Base-by-base conservation (phyloP, 2,888 invertebrate genomes). In the Elegia similella region DNA sequence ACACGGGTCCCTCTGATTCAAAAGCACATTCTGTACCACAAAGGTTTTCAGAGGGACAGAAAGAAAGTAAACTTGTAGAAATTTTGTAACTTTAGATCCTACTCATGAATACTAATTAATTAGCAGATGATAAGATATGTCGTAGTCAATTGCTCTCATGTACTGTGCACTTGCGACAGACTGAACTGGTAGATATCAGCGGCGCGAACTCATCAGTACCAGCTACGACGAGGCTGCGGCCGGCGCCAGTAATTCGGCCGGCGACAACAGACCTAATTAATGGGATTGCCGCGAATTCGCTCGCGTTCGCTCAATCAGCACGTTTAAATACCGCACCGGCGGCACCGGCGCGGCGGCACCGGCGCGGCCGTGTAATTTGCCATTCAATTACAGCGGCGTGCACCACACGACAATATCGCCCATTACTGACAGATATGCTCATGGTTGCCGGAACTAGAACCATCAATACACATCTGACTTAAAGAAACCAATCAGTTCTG, bases 171-270 rank as follows among this genome's bases (percentile, higher is more conserved):
- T 34, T 10, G 34, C 34, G 34, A 34, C 12, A 8, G 34, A 12
- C 10, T 38, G 38, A 12, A 38, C 38, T 23, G 23, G 2, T 38
- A 38, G 38, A 38, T 38, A 12, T 29, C 12, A 1, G 30, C 30
- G 7, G 30, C 15, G 42, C 53, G 43, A 52, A 38, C 46, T 53
- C 50, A 55, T 54, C 43, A 52, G 52, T 59, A 52, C 55, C 55
- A 62, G 52, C 56, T 54, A 42, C 52, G 23, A 46, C 44, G 55
- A 16, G 42, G 43, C 38, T 38, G 46, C 38, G 54, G 8, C 43
- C 32, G 56, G 10, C 7, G 47, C 32, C 47, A 13, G 34, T 42
- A 47, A 47, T 46, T 15, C 52, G 44, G 34, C 13, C 50, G 34
- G 50, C 32, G 32, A 57, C 57, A 43, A 57, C 42, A 16, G 30